Evolutionary conservation across 2,797 vertebrate genomes (phyloP).

Genomic region (Alouatta caraya): DNA sequence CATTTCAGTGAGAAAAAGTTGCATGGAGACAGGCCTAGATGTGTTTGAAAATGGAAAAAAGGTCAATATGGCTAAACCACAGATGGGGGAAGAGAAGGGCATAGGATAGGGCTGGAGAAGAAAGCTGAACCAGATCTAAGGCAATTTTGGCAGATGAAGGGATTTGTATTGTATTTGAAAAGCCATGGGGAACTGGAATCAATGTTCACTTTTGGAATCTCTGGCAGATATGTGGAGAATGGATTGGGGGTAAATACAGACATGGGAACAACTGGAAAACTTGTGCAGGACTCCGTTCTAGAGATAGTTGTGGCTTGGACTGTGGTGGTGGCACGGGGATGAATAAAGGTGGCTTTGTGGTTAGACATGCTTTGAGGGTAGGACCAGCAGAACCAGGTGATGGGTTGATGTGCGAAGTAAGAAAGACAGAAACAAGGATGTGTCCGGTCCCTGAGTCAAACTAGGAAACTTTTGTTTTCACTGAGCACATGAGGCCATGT

Average conservation of each 20-base stretch:
- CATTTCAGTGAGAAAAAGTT: neutral
- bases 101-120: neutral
- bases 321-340: neutral
- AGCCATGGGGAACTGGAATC: neutral
- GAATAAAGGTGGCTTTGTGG: neutral
- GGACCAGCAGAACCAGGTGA: neutral
- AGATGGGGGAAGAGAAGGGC: neutral
- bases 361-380: neutral
- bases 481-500: neutral
- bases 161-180: slow-evolving; percentile 36
- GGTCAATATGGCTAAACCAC: neutral
- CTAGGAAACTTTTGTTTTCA: neutral
- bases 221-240: neutral
- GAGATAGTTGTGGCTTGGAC: neutral
- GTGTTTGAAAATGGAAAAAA: neutral
- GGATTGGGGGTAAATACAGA: slow-evolving; percentile 11
- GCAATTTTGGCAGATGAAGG: neutral
- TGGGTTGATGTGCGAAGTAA: neutral
- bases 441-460: neutral
- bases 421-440: neutral
- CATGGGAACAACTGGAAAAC: neutral
- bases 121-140: neutral
- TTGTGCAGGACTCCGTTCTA: neutral
- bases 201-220: slow-evolving; percentile 30
- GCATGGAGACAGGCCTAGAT: neutral